These are phyloP conservation scores for Panagrolaimus sp. DNA, from an alignment of 1,140 invertebrate species.

Conservation along the genomic window DNA sequence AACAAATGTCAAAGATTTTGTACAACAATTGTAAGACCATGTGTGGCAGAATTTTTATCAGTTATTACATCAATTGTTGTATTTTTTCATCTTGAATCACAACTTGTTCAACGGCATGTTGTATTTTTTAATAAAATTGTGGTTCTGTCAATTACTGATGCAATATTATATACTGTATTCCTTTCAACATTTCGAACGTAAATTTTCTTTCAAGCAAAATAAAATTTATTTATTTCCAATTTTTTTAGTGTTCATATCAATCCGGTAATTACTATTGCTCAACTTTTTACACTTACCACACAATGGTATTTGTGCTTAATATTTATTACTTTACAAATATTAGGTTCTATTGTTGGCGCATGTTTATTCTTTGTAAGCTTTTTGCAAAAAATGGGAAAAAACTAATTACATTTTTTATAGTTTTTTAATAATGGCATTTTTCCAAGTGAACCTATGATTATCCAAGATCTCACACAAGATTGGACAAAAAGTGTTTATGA, in stretches of 20 bases:
- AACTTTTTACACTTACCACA: conserved; percentile 28
- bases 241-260: conserved; percentile 27
- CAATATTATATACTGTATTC: conserved; percentile 20
- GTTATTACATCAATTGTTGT: conserved; percentile 18
- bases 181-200: conserved; percentile 25
- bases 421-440: conserved; percentile 14
- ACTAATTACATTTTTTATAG: conserved; percentile 4
- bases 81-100: conserved; percentile 26
- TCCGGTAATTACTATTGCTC: conserved; percentile 25
- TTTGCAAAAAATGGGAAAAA: neutral
- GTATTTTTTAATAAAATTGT: conserved; percentile 22
- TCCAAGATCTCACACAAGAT: conserved; percentile 24
- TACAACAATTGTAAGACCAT: conserved; percentile 18
- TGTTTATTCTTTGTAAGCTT: conserved; percentile 18
- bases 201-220: conserved; percentile 9
- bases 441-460: conserved; percentile 15
- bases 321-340: conserved; percentile 20
- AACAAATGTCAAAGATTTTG: conserved; percentile 21
- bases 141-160: conserved; percentile 22
- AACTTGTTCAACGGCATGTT: conserved; percentile 24
- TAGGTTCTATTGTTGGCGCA: neutral
- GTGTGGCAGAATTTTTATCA: conserved; percentile 20
- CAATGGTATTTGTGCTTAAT: conserved; percentile 29
- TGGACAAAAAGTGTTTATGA: conserved; percentile 22
- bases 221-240: neutral